These are phyloP conservation scores for Ceratina calcarata DNA, from an alignment of 1,140 invertebrate genomes.

Conservation along the genomic window DNA sequence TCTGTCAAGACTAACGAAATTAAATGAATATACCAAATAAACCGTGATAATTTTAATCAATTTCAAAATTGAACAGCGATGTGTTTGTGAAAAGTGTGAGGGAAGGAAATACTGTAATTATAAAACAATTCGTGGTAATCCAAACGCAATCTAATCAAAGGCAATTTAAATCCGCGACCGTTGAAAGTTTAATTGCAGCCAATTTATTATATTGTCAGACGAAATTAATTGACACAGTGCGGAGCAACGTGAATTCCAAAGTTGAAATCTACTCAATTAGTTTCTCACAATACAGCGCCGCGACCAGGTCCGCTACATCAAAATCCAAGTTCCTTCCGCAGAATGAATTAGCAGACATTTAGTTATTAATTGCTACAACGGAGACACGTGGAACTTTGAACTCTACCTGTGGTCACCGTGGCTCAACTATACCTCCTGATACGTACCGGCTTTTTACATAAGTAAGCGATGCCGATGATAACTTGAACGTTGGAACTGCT, in stretches of 20 bases:
- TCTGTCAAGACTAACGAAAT: too few species aligned
- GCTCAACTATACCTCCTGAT: neutral
- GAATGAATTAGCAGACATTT: constrained; percentile 9
- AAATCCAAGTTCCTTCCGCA: neutral
- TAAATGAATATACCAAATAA: too few species aligned
- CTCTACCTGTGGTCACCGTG: neutral
- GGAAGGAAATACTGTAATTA: too few species aligned
- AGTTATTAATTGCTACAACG: constrained; percentile 19
- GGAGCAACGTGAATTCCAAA: neutral
- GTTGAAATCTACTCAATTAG: constrained; percentile 26
- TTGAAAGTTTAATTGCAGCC: neutral
- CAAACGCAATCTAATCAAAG: too few species aligned
- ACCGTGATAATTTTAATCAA: too few species aligned
- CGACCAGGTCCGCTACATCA: neutral
- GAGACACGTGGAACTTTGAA: neutral
- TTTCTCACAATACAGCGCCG: constrained; percentile 13
- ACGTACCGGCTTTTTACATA: neutral
- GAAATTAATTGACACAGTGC: constrained; percentile 1
- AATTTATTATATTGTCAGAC: neutral
- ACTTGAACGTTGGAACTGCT: neutral
- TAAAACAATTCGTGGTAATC: too few species aligned
- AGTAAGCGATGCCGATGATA: neutral
- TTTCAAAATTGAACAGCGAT: too few species aligned
- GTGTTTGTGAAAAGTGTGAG: too few species aligned
- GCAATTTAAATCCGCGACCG: too few species aligned